Conservation (phyloP, 2,113 vertebrate species). For the Crotalus viridis region DNA sequence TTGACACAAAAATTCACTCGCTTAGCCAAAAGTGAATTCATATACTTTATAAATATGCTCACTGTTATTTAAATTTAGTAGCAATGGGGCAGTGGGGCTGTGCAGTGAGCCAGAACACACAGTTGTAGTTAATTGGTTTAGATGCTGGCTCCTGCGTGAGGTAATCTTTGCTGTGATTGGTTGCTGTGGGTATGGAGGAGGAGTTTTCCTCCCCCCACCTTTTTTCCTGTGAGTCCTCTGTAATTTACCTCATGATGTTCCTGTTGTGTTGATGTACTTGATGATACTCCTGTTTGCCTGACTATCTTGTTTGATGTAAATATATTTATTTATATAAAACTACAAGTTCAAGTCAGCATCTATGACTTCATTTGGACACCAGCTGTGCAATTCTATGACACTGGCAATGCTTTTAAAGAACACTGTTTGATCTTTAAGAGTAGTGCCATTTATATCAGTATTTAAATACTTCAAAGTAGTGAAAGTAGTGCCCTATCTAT, state of each 20-base stretch:
- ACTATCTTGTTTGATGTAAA: neutral
- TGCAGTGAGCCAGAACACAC: neutral
- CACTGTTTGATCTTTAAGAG: neutral
- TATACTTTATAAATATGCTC: neutral
- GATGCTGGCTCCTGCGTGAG: neutral
- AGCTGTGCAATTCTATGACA: neutral
- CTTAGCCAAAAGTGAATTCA: conserved; percentile 24
- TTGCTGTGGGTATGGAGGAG: neutral
- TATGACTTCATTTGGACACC: neutral
- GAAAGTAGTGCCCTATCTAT: neutral
- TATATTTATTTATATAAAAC: neutral
- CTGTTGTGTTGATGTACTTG: neutral
- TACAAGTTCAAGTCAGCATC: neutral
- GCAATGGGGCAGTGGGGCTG: neutral
- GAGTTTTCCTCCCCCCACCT: neutral
- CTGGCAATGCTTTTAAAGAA: neutral
- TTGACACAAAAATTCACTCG: conserved; percentile 34
- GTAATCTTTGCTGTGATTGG: neutral
- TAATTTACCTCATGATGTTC: neutral
- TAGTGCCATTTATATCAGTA: neutral
- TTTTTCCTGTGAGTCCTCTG: neutral
- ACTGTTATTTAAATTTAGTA: neutral
- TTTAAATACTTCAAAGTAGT: neutral
- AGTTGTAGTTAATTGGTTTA: neutral
- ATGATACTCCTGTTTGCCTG: neutral